phyloP scores from a whole-genome alignment of 2,113 vertebrate genomes.

The Elaphurus davidianus region DNA sequence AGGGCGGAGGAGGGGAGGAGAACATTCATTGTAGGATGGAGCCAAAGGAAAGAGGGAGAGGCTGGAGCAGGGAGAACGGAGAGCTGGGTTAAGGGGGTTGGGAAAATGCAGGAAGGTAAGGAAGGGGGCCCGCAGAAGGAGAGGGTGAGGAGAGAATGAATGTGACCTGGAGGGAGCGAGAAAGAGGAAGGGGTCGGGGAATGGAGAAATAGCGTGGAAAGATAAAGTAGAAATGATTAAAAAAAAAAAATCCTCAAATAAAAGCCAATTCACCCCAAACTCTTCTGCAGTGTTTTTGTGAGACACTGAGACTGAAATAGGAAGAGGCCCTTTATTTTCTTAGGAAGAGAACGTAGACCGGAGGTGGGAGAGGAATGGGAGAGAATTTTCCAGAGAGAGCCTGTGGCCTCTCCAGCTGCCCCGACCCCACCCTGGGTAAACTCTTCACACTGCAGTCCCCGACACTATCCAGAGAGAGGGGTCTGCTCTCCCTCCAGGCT shows the following conservation, averaged over 20 bases:
- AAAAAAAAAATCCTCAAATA: neutral
- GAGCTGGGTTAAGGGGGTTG: neutral
- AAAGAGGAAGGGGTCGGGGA: neutral
- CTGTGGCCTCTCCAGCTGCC: constrained; percentile 29
- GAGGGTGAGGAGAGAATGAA: neutral
- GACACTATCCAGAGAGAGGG: neutral
- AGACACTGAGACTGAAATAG: constrained; percentile 28
- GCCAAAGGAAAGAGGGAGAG: neutral
- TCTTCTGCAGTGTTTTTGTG: neutral
- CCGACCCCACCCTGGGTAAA: neutral
- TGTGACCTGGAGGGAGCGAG: neutral
- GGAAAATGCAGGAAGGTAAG: neutral
- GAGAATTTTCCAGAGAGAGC: constrained; percentile 40
- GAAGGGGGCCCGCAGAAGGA: neutral
- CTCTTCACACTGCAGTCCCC: neutral
- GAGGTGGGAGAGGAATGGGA: constrained; percentile 38
- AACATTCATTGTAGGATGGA: neutral
- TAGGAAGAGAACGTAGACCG: constrained; percentile 32
- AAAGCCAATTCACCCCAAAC: neutral
- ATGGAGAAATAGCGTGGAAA: neutral
- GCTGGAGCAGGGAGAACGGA: neutral
- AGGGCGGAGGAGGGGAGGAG: neutral
- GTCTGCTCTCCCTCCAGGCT: neutral
- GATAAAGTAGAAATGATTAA: neutral
- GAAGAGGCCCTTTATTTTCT: constrained; percentile 54